Evolutionary conservation across 2,888 invertebrate species (phyloP).

Genomic region (Doris montereyensis): DNA sequence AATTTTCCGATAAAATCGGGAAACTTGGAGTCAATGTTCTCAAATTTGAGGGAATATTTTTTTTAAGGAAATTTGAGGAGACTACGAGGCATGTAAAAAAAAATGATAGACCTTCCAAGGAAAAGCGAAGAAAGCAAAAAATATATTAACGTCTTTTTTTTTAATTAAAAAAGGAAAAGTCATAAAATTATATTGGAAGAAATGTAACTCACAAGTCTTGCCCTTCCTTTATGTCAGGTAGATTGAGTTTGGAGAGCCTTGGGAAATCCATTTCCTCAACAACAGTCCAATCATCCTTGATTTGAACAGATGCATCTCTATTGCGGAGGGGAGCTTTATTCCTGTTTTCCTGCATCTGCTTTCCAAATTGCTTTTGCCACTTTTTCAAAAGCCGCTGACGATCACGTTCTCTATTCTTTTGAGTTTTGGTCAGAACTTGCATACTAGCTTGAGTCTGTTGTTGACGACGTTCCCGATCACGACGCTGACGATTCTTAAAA

Average conservation of each 20-base stretch:
- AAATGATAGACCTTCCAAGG: too few relatives aligned
- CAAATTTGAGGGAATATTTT: too few relatives aligned
- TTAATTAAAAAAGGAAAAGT: too few relatives aligned
- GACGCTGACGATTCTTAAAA: constrained; percentile 80
- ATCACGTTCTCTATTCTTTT: constrained; percentile 79
- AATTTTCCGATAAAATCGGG: too few relatives aligned
- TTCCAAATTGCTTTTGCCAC: constrained; percentile 85
- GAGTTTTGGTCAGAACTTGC: constrained; percentile 86
- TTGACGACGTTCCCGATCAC: constrained; percentile 79
- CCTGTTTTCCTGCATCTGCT: constrained; percentile 68
- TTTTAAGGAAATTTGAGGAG: too few relatives aligned
- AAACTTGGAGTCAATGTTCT: too few relatives aligned
- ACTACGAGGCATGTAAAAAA: too few relatives aligned
- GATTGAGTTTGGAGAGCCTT: constrained; percentile 89
- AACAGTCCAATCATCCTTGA: constrained; percentile 95
- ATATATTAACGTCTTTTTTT: too few relatives aligned
- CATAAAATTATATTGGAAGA: too few relatives aligned
- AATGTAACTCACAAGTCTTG: constrained; percentile 78
- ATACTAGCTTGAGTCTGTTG: constrained; percentile 76
- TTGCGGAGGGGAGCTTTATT: constrained; percentile 85
- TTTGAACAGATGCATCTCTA: constrained; percentile 96
- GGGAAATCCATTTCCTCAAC: constrained; percentile 98
- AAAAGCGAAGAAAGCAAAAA: too few relatives aligned
- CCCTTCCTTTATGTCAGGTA: constrained; percentile 90
- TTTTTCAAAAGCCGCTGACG: constrained; percentile 80